phyloP scores from a whole-genome alignment of 2,113 vertebrate genomes.

The Acrocephalus kingi region DNA sequence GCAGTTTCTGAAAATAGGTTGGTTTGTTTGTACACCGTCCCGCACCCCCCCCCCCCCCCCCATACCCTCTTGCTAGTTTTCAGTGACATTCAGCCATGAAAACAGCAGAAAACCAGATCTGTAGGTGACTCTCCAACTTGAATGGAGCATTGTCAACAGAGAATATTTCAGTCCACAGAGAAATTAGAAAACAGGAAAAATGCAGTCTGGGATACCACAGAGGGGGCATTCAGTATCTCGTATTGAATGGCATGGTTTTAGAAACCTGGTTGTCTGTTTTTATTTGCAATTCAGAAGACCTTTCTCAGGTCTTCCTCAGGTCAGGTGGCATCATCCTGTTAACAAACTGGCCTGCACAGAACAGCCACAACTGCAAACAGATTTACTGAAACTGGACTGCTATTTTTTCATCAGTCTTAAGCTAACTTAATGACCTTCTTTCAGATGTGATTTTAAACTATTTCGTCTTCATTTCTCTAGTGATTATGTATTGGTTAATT shows the following conservation, averaged over 20 bases:
- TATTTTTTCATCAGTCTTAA: not conserved
- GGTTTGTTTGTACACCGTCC: not conserved
- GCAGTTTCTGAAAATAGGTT: not conserved
- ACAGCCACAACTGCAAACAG: not conserved
- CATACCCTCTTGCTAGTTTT: not conserved
- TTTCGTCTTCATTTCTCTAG: not conserved
- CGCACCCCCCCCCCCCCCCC: too few species aligned
- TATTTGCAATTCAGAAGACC: not conserved
- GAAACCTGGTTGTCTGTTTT: not conserved
- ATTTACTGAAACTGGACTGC: not conserved
- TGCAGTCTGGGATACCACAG: not conserved
- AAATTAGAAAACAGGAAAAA: conserved; percentile 24
- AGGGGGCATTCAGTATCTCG: not conserved
- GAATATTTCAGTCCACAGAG: not conserved
- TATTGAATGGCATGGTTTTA: not conserved
- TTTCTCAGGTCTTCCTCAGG: not conserved
- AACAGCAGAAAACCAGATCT: not conserved
- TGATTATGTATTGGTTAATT: not conserved
- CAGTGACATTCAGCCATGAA: not conserved
- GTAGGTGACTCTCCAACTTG: not conserved
- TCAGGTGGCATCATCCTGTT: not conserved
- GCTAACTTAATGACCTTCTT: not conserved
- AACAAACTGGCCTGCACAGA: not conserved
- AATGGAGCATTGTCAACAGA: not conserved
- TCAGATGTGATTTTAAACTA: not conserved